A percentile compares a stretch with the other conserved stretches of the same genome.
Evolutionary conservation across 2,797 vertebrate species (phyloP).

Genomic region (Alca torda): DNA sequence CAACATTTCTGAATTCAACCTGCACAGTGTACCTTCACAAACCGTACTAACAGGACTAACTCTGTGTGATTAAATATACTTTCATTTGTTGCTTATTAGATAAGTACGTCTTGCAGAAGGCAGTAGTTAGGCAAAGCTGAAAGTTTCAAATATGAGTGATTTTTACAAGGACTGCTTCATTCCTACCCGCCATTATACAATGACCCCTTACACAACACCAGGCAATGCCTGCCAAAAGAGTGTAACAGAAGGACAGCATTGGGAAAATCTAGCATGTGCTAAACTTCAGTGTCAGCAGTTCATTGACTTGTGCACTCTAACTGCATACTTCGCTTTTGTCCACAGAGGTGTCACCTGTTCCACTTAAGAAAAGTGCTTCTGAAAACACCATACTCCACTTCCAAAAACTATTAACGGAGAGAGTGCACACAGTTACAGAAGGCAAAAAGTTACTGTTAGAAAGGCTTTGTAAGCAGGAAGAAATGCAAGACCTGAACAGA

Average conservation of each 20-base stretch:
- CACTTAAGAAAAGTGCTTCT: constrained; percentile 69
- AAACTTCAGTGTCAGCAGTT: neutral
- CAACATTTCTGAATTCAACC: neutral
- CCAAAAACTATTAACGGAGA: constrained; percentile 60
- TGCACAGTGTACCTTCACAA: neutral
- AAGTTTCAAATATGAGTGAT: neutral
- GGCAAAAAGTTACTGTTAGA: constrained; percentile 65
- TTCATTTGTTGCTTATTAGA: neutral
- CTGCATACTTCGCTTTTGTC: neutral
- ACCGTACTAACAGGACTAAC: neutral
- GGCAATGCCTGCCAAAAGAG: neutral
- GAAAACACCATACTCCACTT: constrained; percentile 55
- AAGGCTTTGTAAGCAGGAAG: constrained; percentile 68
- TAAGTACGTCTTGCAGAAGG: neutral
- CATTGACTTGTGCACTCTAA: neutral
- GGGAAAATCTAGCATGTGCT: neutral
- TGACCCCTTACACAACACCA: neutral
- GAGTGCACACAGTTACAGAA: constrained; percentile 61
- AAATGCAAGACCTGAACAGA: constrained; percentile 46
- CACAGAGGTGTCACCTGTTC: constrained; percentile 57
- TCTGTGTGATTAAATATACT: neutral
- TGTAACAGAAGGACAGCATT: neutral
- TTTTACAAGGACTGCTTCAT: neutral
- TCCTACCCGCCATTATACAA: neutral
- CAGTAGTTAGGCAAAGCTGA: neutral